phyloP scores from a whole-genome alignment of 2,113 vertebrate genomes.

The Malurus alboscapulatus region DNA sequence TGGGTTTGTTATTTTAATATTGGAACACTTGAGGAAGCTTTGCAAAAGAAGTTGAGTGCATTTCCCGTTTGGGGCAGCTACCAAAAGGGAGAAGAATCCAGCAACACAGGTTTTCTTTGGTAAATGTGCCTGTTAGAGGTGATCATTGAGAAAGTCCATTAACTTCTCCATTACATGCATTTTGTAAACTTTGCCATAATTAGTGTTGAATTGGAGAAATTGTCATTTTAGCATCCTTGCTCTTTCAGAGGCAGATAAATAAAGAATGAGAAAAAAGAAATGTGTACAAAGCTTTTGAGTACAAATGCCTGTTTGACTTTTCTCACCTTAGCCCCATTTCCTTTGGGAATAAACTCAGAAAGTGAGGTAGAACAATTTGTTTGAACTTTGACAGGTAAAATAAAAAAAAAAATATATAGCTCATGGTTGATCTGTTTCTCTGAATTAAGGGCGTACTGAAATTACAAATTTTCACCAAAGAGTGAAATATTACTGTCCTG shows the following conservation, averaged over 20 bases:
- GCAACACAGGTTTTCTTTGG: neutral
- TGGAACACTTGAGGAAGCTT: neutral
- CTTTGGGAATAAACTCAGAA: neutral
- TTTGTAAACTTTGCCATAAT: neutral
- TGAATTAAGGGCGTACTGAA: neutral
- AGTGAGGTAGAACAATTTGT: neutral
- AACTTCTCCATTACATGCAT: neutral
- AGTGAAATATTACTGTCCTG: neutral
- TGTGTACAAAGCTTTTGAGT: neutral
- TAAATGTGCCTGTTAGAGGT: neutral
- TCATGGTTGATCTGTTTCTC: neutral
- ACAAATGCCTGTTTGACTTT: neutral
- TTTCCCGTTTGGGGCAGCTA: neutral
- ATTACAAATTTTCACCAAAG: neutral
- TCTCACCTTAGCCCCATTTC: neutral
- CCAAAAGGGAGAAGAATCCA: neutral
- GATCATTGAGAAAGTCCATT: neutral
- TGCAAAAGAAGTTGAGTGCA: neutral
- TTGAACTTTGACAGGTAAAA: neutral
- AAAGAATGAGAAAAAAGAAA: neutral
- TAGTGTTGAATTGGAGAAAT: neutral
- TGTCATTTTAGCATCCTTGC: neutral
- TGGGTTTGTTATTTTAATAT: neutral
- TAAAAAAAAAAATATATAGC: neutral
- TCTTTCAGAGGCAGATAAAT: neutral